These are phyloP conservation scores for Cecidostiba fungosa DNA, from an alignment of 2,888 invertebrate species.

Conservation along the genomic window DNA sequence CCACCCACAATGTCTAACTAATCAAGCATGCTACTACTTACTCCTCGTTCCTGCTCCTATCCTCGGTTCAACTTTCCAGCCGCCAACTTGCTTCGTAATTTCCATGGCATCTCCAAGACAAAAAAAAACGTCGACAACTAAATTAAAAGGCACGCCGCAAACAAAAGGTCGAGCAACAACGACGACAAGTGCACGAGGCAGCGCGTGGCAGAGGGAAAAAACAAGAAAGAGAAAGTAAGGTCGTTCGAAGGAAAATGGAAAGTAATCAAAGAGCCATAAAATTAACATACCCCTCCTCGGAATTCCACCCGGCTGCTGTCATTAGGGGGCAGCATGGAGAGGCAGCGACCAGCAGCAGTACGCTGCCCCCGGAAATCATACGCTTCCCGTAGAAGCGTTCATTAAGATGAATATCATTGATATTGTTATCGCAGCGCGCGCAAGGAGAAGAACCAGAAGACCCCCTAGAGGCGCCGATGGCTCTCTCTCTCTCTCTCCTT, in stretches of 20 bases:
- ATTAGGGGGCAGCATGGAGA: conserved; percentile 5
- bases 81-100: no score
- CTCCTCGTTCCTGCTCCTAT: not conserved
- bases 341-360: not conserved
- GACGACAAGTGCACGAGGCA: not conserved
- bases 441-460: conserved; percentile 11
- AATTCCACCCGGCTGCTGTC: not conserved
- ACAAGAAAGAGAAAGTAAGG: not conserved
- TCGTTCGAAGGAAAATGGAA: conserved; percentile 22
- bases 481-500: not conserved
- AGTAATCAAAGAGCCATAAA: conserved; percentile 53
- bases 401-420: conserved; percentile 77
- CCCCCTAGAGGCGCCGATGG: not conserved
- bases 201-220: not conserved
- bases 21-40: not conserved
- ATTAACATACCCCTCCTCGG: conserved; percentile 30
- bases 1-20: not conserved
- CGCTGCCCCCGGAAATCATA: conserved; percentile 64
- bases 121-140: not conserved
- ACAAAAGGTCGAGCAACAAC: not conserved
- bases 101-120: no score
- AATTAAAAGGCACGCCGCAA: not conserved
- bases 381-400: conserved; percentile 72
- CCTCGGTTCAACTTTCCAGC: no score
- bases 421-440: conserved; percentile 69